Evolutionary conservation across 2,888 invertebrate species (phyloP), one percentile per base, ranked within the genome.

Genomic region (Adineta ricciae): DNA sequence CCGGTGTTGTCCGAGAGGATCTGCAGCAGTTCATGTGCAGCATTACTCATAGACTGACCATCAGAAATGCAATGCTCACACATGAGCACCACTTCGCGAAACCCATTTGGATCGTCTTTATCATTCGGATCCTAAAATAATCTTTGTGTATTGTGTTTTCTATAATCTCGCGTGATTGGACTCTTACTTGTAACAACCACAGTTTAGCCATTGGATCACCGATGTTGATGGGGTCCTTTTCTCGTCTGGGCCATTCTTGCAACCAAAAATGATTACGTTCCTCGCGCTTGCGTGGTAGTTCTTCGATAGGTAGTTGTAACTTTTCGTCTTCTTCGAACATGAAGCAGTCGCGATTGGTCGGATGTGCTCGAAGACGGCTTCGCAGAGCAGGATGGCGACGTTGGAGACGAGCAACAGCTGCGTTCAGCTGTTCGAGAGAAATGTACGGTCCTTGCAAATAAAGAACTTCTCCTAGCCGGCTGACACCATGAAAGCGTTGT

Each of bases 81-180:
- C 56, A 64, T 64, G 56, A 64, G 14, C n/a, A 56, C 56, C 56
- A 56, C 56, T n/a, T 56, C 56, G 56, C 56, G 56, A 56, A 56
- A 56, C 14, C 56, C 56, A 56, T 56, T 56, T n/a, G 56, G 21
- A n/a, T 56, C 56, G 7, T 56, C 56, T 56, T 56, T 14, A 56
- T 56, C 56, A 5, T 56, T n/a, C 56, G 56, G 56, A 56, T 56
- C 56, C 56, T 56, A 56, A 56, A 56, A 56, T 4, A 56, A n/a
- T 4, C 14, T n/a, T 56, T n/a, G 24, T 64, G 24, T 64, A 27
- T 24, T 24, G 56, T 27, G 8, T 64, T 64, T 64, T 2, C 56
- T 64, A n/a, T 27, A 64, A 64, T 27, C 56, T 64, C 56, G 56
- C 56, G 56, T 64, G 27, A 27, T 64, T 27, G 24, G 56, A 11